Conservation (phyloP, 2,888 invertebrate species). For the Balanococcus diminutus region DNA sequence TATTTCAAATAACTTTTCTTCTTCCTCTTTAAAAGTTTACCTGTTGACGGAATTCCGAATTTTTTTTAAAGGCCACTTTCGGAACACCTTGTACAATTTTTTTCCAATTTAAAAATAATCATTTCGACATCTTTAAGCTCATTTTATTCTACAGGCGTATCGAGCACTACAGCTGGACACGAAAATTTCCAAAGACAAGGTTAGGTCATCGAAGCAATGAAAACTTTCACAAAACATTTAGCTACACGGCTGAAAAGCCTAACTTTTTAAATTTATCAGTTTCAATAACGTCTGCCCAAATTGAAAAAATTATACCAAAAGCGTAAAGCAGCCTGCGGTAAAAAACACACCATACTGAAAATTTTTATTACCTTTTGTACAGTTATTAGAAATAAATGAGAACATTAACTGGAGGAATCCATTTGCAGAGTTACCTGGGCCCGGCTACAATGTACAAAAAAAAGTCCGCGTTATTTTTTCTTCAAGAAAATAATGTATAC, state of each 20-base stretch:
- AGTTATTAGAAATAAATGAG: conserved; percentile 18
- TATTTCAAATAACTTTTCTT: too few species aligned
- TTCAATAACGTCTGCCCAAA: not conserved
- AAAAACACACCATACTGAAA: not conserved
- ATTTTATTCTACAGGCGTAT: not conserved
- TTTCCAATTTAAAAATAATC: too few species aligned
- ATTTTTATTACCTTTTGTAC: conserved; percentile 25
- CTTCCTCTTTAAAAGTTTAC: too few species aligned
- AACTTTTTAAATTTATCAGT: conserved; percentile 13
- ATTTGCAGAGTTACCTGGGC: not conserved
- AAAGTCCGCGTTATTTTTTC: not conserved
- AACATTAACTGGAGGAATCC: not conserved
- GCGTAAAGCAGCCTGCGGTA: not conserved
- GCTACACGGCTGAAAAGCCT: not conserved
- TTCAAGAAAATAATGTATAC: not conserved
- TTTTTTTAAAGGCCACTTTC: too few species aligned
- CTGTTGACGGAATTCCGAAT: too few species aligned
- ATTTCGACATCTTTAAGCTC: too few species aligned
- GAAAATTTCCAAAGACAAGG: too few species aligned
- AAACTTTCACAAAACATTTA: conserved; percentile 11
- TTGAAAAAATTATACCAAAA: not conserved
- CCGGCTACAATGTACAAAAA: not conserved
- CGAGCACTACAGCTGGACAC: too few species aligned
- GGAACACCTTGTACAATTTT: too few species aligned
- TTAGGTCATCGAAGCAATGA: not conserved